A percentile compares a stretch with the other conserved stretches of the same genome.
phyloP scores from a whole-genome alignment of 2,888 invertebrate species.

The Heteromurus nitidus region DNA sequence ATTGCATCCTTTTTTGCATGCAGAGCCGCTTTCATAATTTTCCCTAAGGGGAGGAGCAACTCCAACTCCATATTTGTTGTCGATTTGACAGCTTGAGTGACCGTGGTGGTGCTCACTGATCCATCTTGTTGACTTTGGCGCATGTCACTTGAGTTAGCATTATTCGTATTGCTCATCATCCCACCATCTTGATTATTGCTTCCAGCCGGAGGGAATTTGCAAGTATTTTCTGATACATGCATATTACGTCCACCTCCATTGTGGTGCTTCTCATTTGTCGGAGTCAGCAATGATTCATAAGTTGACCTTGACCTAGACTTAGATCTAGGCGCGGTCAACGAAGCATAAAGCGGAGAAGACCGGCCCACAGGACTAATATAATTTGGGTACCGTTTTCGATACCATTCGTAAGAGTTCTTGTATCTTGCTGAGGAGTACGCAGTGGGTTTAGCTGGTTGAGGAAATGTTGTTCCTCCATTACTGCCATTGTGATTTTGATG shows the following conservation, averaged over 20 bases:
- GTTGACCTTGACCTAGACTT: slow-evolving; percentile 57
- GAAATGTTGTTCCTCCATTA: slow-evolving; percentile 33
- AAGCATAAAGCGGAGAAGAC: slow-evolving; percentile 55
- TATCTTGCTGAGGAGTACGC: slow-evolving; percentile 52
- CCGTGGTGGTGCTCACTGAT: slow-evolving; percentile 45
- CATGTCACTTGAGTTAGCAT: background rate
- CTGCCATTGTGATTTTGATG: slow-evolving; percentile 20
- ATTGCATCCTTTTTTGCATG: slow-evolving; percentile 58
- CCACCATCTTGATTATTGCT: background rate
- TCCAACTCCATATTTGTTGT: slow-evolving; percentile 70
- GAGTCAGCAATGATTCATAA: slow-evolving; percentile 37
- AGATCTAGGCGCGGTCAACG: slow-evolving; percentile 51
- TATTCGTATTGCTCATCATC: background rate
- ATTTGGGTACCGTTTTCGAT: slow-evolving; percentile 67
- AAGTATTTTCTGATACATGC: slow-evolving; percentile 18
- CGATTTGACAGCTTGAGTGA: slow-evolving; percentile 66
- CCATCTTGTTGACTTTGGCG: slow-evolving; percentile 8
- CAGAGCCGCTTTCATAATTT: slow-evolving; percentile 64
- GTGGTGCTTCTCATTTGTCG: slow-evolving; percentile 4
- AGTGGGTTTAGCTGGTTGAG: slow-evolving; percentile 39
- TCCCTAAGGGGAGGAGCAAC: slow-evolving; percentile 68
- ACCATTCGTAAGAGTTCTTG: slow-evolving; percentile 68
- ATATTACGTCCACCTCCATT: slow-evolving; percentile 20
- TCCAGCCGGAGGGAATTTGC: background rate
- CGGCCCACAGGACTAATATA: slow-evolving; percentile 59